Evolutionary conservation across 2,888 invertebrate genomes (phyloP), one percentile per base, ranked within the genome.

Genomic region (Drosophila sordidula): DNA sequence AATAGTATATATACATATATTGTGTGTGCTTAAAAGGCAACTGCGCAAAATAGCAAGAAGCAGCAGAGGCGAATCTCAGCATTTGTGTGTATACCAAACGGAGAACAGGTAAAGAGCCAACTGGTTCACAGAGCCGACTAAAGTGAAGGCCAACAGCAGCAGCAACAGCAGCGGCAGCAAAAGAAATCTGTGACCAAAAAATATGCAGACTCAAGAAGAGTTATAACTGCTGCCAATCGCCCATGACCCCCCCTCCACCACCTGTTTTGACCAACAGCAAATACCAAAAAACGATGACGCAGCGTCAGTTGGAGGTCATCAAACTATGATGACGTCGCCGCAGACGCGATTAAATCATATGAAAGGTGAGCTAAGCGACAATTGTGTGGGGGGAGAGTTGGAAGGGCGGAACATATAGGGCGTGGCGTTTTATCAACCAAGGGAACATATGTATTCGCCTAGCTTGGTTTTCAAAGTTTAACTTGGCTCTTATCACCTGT

Each of bases 291-390:
- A 59, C 75, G 78, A 85, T 86, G 89, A 87, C 89, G 85, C 75
- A 71, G 80, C 78, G 63, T 54, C 66, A 50, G 25, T 46, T 51
- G 65, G 84, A 80, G 88, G 89, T 89, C 89, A 88, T 90, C 89
- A 89, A 89, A 89, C 90, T 90, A 77, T 85, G 79, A 75, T 79
- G 83, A 81, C 81, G 86, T 83, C 70, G 75, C 32, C 14, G 39
- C 41, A 44, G 41, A 59, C 45, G 61, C 61, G 64, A 73, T 80
- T 47, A 65, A 58, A 66, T 55, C n/a, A 56, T 62, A 29, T 38
- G 26, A 44, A 73, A 61, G 45, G 11, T 54, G 34, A 50, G 52
- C 57, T 25, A 39, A 68, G 58, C 18, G 29, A 18, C 18, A 50
- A 44, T 54, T 49, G 11, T 16, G 16, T 3, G 39, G 16, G n/a